Base-by-base conservation (phyloP, 2,888 invertebrate species). In the Argynnis bischoffii region DNA sequence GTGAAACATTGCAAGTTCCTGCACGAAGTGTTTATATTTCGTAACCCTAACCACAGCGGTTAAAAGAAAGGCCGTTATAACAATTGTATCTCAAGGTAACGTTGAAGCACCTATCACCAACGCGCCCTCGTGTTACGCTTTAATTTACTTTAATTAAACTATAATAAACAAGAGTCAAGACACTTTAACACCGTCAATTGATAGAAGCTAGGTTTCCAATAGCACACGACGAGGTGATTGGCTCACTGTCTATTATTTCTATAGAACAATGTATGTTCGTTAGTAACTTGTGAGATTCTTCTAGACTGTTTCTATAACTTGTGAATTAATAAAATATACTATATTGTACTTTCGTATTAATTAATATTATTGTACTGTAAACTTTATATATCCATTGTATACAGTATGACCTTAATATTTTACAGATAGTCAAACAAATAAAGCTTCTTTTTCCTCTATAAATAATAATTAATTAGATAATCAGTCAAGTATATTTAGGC, bases 61-160 rank as follows among this genome's bases (percentile, higher is more conserved):
- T 72, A 50, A 66, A 72, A 69, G 69, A 72, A 72, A 67, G 71
- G 72, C 67, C 63, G 67, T 66, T 70, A 63, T 70, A 73, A 66
- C 67, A 72, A 60, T 67, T 67, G 60, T 56, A 68, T 69, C 74
- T 72, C 74, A 74, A 74, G 74, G 71, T 68, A 66, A 72, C 64
- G 57, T 65, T 65, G 69, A 69, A 69, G 64, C 69, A 54, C 67
- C 69, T 67, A 67, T 72, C 61, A 66, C 71, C 66, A 59, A 15
- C 47, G 47, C 67, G 72, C 70, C 67, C 69, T 65, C 64, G 59
- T 54, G 55, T 55, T 56, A 16, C 63, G 64, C 61, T 26, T 66
- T 68, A 56, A 70, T 67, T 53, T 55, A 63, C 67, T 55, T 55
- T 69, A 63, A 69, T 71, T 69, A 67, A 65, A 60, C n/a, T 67